Conservation (phyloP, 2,113 vertebrate genomes). For the Entomyzon cyanotis region DNA sequence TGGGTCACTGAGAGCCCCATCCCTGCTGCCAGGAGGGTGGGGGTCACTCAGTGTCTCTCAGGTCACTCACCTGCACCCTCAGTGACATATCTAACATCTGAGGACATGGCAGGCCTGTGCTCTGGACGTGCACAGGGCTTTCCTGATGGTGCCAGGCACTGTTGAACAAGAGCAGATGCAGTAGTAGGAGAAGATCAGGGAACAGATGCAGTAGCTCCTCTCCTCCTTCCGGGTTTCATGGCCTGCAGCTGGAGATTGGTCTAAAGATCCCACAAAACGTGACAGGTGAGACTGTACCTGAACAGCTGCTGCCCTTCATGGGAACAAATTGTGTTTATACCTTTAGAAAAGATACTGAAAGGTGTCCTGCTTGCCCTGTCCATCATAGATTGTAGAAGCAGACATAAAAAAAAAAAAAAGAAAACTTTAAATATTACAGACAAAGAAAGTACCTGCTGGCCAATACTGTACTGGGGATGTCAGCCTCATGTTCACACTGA, state of each 20-base stretch:
- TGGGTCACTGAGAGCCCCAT: neutral
- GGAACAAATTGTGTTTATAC: neutral
- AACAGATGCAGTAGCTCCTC: neutral
- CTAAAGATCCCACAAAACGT: neutral
- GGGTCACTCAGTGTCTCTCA: neutral
- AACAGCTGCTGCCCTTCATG: neutral
- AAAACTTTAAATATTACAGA: neutral
- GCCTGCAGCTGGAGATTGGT: neutral
- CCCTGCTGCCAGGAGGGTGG: rapidly evolving
- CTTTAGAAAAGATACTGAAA: neutral
- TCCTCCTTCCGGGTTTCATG: neutral
- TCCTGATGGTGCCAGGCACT: neutral
- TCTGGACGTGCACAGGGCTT: neutral
- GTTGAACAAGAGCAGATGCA: rapidly evolving
- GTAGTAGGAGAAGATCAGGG: neutral
- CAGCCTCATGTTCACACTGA: neutral
- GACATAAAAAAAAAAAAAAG: neutral
- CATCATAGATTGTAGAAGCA: neutral
- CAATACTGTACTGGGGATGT: neutral
- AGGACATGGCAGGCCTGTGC: neutral
- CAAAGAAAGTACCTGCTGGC: neutral
- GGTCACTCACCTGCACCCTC: neutral
- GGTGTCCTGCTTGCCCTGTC: neutral
- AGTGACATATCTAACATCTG: neutral
- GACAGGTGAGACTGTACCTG: neutral